These are phyloP conservation scores for Bombus terrestris DNA, from an alignment of 1,140 invertebrate genomes.

Conservation along the genomic window DNA sequence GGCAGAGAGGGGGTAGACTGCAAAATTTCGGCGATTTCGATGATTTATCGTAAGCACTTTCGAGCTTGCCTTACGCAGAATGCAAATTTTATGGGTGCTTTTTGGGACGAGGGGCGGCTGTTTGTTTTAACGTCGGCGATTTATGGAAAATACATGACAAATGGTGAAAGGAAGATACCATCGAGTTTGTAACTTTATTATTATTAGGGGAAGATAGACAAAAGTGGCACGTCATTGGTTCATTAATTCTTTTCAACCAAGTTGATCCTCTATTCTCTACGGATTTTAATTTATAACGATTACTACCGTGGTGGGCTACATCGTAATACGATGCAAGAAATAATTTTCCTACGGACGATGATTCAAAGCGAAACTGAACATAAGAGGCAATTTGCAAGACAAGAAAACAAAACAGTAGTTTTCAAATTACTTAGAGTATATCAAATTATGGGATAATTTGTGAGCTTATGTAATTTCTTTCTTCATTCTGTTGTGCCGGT, in stretches of 20 bases:
- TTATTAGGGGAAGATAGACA: background rate
- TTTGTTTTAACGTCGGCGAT: background rate
- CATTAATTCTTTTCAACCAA: no score
- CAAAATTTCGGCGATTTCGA: background rate
- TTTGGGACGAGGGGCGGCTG: background rate
- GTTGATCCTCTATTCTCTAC: no score
- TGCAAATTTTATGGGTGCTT: conserved; percentile 14
- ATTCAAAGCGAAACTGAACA: background rate
- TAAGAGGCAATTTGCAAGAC: background rate
- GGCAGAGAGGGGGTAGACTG: no score
- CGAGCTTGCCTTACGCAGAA: background rate
- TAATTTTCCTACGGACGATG: background rate
- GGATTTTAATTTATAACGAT: no score
- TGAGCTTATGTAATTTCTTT: background rate
- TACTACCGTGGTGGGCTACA: background rate
- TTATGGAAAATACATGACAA: background rate
- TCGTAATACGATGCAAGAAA: background rate
- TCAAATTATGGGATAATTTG: background rate
- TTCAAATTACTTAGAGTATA: background rate
- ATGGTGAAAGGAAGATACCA: background rate
- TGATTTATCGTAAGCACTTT: conserved; percentile 3
- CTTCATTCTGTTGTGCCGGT: background rate
- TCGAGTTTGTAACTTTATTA: background rate
- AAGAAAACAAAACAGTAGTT: background rate
- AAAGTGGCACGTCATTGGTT: background rate